Base-by-base conservation (phyloP, 2,888 invertebrate species). In the Eupelmus urozonus region DNA sequence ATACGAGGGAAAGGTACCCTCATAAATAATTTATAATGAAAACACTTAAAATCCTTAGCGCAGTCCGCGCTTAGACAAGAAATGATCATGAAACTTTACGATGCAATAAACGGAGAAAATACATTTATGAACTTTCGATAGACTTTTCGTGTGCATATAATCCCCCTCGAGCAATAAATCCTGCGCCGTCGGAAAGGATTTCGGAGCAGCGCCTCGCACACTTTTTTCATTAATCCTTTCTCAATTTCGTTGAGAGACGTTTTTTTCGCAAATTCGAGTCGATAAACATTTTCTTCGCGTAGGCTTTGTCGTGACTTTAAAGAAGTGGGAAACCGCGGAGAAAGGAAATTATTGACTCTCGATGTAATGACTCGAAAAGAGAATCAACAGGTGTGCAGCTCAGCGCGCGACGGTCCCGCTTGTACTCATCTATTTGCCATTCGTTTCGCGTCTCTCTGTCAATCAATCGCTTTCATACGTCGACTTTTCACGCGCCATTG, bases 61-160 rank as follows among this genome's bases (percentile, higher is more conserved):
- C 25, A n/a, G n/a, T n/a, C n/a, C n/a, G 59, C 13, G 51, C 40
- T 51, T 63, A 63, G 45, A 25, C 25, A 25, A 63, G 13, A 16
- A 63, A 42, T 51, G 51, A 71, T 71, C 51, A n/a, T 71, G 23
- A 57, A 62, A 71, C 13, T 71, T 71, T 62, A 62, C 51, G 51
- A 62, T 71, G 49, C 23, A 71, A 71, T 71, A 62, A 71, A 27
- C 49, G 7, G 18, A 49, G 18, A 49, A 60, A 71, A 70, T 59
- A 59, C 49, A 49, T 60, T 45, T 67, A 67, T 67, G 67, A 55
- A 53, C 67, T 55, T 67, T 67, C 67, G 55, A 67, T 67, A 53
- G 67, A 67, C 67, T 53, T 53, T 51, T 53, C 34, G 40, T 34
- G 29, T 29, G 40, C 62, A 45, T 45, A 45, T 45, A 13, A 45